Percentiles rank a stretch among this genome's conserved stretches.
Conservation (phyloP, 2,113 vertebrate genomes). For the Motacilla alba region DNA sequence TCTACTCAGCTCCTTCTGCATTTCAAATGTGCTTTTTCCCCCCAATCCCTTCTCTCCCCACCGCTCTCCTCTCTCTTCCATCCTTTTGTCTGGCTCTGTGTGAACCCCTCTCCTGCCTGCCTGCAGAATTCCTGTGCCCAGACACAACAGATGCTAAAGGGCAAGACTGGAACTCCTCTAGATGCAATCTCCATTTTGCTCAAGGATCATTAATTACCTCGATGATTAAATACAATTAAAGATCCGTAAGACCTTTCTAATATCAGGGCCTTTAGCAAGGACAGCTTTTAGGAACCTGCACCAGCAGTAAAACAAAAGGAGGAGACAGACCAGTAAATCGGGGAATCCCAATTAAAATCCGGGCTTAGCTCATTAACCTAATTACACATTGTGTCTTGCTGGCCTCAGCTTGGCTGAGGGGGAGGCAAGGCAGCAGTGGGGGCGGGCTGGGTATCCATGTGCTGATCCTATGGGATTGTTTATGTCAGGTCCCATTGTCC, state of each 20-base stretch:
- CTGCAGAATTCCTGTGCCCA: constrained; percentile 19
- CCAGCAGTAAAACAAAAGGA: constrained; percentile 49
- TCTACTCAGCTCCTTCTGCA: neutral
- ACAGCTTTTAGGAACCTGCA: constrained; percentile 45
- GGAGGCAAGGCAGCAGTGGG: neutral
- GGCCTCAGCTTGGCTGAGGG: neutral
- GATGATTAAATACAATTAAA: constrained; percentile 67
- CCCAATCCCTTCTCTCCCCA: neutral
- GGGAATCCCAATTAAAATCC: constrained; percentile 60
- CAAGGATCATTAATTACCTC: constrained; percentile 64
- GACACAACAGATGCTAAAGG: constrained; percentile 54
- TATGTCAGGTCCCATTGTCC: neutral
- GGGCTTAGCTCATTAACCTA: constrained; percentile 61
- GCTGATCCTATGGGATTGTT: neutral
- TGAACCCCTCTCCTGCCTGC: neutral
- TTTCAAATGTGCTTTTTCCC: neutral
- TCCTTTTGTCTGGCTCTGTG: neutral
- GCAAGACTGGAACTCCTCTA: constrained; percentile 35
- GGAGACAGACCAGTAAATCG: constrained; percentile 30
- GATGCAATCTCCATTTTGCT: constrained; percentile 56
- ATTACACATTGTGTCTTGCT: constrained; percentile 14
- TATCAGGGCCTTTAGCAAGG: constrained; percentile 38
- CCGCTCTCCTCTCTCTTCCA: neutral
- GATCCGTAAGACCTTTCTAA: constrained; percentile 52
- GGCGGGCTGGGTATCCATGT: neutral